A percentile compares a stretch with the other conserved stretches of the same genome.
Evolutionary conservation across 2,888 invertebrate genomes (phyloP).

Genomic region (Myathropa florea): DNA sequence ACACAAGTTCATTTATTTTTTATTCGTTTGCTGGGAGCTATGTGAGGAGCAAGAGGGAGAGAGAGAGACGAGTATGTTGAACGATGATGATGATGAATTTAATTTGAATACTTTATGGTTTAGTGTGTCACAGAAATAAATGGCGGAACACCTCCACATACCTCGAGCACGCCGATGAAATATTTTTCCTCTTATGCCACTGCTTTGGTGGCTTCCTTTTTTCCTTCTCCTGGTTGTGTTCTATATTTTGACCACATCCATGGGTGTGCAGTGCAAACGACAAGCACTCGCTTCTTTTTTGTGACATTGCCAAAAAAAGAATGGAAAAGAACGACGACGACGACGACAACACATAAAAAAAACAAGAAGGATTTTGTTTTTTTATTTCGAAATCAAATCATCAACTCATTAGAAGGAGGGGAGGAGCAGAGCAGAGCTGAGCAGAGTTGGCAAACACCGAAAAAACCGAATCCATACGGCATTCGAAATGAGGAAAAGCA

Average conservation of each 20-base stretch:
- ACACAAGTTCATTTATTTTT: background rate
- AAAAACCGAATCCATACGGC: constrained; percentile 31
- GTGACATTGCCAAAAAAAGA: constrained; percentile 54
- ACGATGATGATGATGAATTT: constrained; percentile 16
- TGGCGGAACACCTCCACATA: background rate
- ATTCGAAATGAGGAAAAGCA: constrained; percentile 5
- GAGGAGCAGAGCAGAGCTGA: background rate
- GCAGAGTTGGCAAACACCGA: constrained; percentile 15
- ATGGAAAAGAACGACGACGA: background rate
- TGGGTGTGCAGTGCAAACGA: background rate
- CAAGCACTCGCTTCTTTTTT: constrained; percentile 34
- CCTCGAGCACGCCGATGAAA: background rate
- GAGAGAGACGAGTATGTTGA: background rate
- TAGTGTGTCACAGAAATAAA: constrained; percentile 37
- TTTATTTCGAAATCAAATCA: constrained; percentile 51
- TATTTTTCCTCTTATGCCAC: constrained; percentile 3
- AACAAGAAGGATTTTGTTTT: background rate
- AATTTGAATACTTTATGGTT: constrained; percentile 40
- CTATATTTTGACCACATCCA: constrained; percentile 26
- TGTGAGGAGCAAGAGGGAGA: background rate
- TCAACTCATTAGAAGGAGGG: constrained; percentile 48
- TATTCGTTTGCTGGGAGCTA: background rate
- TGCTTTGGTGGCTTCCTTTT: background rate
- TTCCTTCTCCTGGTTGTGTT: background rate
- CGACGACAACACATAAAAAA: background rate